Evolutionary conservation across 2,888 invertebrate species (phyloP), one percentile per base, ranked within the genome.

Genomic region (Diachrysia chrysitis): DNA sequence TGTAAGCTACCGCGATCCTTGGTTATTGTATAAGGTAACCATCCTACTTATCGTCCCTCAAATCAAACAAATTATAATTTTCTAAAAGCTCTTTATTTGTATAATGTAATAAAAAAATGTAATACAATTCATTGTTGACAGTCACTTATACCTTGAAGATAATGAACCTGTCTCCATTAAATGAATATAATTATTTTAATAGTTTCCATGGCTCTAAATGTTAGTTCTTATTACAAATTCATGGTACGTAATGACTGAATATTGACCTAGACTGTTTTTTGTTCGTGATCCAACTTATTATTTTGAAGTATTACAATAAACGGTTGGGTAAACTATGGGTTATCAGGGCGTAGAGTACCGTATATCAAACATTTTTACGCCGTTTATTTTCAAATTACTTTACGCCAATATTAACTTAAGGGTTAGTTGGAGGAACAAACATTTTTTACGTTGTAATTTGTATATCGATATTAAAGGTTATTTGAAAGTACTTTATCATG

Each of bases 281-380:
- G 53, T 59, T 10, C 25, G 10, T 57, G 57, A 17, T 56, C 57
- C 4, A 16, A 51, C 63, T 64, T 58, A 72, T 77, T 74, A 68
- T 62, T 76, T 71, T 32, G 57, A 62, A 64, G 25, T 72, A 53
- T 66, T 53, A 63, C n/a, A 25, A 12, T 56, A 76, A 64, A 61
- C 32, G 67, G 25, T 59, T 23, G 6, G 46, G 29, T 2, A 25
- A 61, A 63, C 46, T 56, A 56, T 19, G 21, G 62, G 56, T 16
- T 63, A 63, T 61, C 58, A 32, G 53, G 17, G 21, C 32, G 35
- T 51, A 46, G 35, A 48, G 48, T 54, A 65, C 57, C 21, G 29
- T 64, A 58, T 60, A 1, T 16, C 37, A 58, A 71, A 76, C 55
- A 53, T 46, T 46, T 58, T 58, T 16, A 21, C 12, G 25, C 48